phyloP scores from a whole-genome alignment of 2,797 vertebrate genomes.

The Semaprochilodus insignis region DNA sequence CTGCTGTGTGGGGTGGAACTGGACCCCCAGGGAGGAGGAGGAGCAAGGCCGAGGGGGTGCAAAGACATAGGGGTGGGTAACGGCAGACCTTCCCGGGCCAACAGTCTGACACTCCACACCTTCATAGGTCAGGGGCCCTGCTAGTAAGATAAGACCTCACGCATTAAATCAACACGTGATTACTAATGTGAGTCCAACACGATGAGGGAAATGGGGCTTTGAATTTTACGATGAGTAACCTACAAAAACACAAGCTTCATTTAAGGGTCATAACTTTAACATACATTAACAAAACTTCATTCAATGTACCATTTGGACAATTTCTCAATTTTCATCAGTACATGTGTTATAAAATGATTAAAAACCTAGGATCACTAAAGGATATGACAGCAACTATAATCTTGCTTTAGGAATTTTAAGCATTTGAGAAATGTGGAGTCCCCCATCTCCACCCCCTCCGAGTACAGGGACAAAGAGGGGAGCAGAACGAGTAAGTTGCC shows the following conservation, averaged over 20 bases:
- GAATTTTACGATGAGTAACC: no score
- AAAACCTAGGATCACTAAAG: neutral
- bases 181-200: constrained; percentile 37
- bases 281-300: no score
- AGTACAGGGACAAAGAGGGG: constrained; percentile 12
- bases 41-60: constrained; percentile 50
- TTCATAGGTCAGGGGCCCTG: constrained; percentile 34
- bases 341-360: no score
- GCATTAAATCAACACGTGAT: constrained; percentile 19
- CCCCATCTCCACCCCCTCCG: no score
- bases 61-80: constrained; percentile 4
- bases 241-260: neutral
- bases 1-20: constrained; percentile 79
- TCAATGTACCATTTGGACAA: no score
- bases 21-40: constrained; percentile 74
- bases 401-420: neutral
- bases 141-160: constrained; percentile 6
- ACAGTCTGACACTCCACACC: constrained; percentile 45
- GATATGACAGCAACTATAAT: neutral
- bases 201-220: neutral
- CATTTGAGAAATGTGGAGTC: neutral
- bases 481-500: constrained; percentile 58
- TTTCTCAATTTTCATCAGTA: no score
- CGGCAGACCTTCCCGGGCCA: constrained; percentile 41
- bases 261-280: neutral